Evolutionary conservation across 2,113 vertebrate species (phyloP).

Genomic region (Paradisaea rubra): DNA sequence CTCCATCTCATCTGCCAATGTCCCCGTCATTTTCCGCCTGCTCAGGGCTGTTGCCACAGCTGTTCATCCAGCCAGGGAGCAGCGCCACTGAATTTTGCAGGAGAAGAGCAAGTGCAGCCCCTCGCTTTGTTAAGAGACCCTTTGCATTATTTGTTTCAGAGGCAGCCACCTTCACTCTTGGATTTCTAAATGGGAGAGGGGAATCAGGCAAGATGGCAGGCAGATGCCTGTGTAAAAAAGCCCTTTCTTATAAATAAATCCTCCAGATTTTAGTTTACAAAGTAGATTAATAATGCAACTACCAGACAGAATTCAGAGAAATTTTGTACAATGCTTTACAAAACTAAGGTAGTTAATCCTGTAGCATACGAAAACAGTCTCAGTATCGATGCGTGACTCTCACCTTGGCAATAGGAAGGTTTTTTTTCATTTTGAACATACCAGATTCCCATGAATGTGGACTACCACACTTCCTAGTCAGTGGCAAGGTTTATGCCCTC

Average conservation of each 20-base stretch:
- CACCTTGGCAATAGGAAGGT: not conserved
- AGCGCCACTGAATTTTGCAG: slow-evolving; percentile 51
- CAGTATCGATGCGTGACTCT: not conserved
- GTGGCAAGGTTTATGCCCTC: not conserved
- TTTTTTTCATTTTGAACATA: not conserved
- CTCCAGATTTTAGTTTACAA: not conserved
- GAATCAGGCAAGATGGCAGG: not conserved
- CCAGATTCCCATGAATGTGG: not conserved
- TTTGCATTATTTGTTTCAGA: slow-evolving; percentile 44
- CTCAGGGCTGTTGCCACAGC: slow-evolving; percentile 27
- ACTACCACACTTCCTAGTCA: not conserved
- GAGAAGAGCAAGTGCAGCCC: slow-evolving; percentile 19
- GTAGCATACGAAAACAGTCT: not conserved
- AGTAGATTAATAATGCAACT: not conserved
- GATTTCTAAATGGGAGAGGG: slow-evolving; percentile 4
- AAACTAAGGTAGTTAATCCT: not conserved
- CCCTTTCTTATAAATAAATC: slow-evolving; percentile 19
- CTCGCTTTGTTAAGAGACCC: not conserved
- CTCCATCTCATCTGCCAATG: slow-evolving; percentile 12
- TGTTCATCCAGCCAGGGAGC: slow-evolving; percentile 42
- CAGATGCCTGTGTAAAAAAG: not conserved
- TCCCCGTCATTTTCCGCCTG: not conserved
- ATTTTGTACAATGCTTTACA: not conserved
- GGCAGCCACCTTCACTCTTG: not conserved
- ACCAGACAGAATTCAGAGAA: not conserved